Base-by-base conservation (phyloP, 2,888 invertebrate species). In the Rhodophaea formosa region DNA sequence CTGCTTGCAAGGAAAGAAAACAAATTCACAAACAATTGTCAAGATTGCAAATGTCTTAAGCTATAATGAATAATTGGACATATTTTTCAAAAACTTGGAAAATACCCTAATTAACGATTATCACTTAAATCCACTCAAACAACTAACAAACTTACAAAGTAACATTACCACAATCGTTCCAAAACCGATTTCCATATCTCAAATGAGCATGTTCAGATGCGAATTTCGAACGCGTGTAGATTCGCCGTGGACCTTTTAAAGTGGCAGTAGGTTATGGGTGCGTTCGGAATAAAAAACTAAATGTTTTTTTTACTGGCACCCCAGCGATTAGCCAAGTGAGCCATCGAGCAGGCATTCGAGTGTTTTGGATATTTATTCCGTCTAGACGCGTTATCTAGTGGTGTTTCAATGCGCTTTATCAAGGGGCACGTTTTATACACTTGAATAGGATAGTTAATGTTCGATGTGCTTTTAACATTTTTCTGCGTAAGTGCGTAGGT, bases 281-380 rank as follows among this genome's bases (percentile, higher is more conserved):
- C 71, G 77, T 79, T 79, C 64, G 65, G 67, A 71, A 78, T 78
- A 80, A 79, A 78, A 73, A 69, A 72, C 77, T 73, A 76, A 76
- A 75, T 74, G 80, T 80, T 79, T 79, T 79, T 79, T 75, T 79
- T 56, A 79, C 77, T 74, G 72, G 75, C 74, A 76, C 73, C 79
- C 74, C 74, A 71, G 71, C 86, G 86, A 89, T 90, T 89, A 88
- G 86, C 89, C 88, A 88, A 89, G 88, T 90, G 88, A 89, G 86
- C 87, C 88, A 90, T 88, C 80, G 83, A 74, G 72, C 75, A 79
- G 86, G 89, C 64, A 90, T 88, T 88, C 86, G 87, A 89, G 88
- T 88, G 88, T 79, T 83, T 79, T 63, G 76, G 74, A 86, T 86
- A 87, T 88, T 86, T 88, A 87, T 85, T 80, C 70, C 84, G 90